Evolutionary conservation across 2,888 invertebrate genomes (phyloP), one percentile per base, ranked within the genome.

Genomic region (Ormyrus pomaceus): DNA sequence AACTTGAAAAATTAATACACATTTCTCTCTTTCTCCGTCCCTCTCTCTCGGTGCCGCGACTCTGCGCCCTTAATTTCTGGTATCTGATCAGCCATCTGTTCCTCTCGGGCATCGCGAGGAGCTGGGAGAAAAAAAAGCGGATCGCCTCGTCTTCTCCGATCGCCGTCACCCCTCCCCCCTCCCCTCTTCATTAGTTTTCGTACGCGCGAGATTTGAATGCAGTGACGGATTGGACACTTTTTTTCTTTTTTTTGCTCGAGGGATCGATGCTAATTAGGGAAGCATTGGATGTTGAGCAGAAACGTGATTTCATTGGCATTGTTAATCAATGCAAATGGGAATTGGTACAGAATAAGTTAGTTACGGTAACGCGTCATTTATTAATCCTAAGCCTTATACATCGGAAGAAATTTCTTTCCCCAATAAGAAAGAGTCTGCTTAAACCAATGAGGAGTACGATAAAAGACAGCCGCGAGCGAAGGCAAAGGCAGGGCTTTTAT

Each of bases 1-100:
- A 90, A 90, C 90, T 90, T 90, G 90, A 90, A 90, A 90, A 90
- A 90, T 90, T 90, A 90, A 90, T 90, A 90, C 89, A 90, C 90
- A 90, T 90, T 90, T 90, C 88, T 90, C 89, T 88, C 87, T 84
- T 84, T 86, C 84, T 86, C 83, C 34, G 34, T 34, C 34, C 4
- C 34, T 10, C 85, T 86, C 85, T 85, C 86, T 85, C 83, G 83
- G 69, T 73, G 74, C 46, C 59, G 19, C 11, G 45, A 45, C 66
- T 58, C 13, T 4, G 34, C 75, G 82, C 87, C 87, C 88, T 90
- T 89, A 89, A 90, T 90, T 88, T 89, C 86, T 88, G 88, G 87
- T 90, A 90, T 90, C 89, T 89, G 90, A 90, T 90, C 89, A 86
- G 88, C 90, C 90, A 90, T 90, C 90, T 90, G 90, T 90, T 90